Base-by-base conservation (phyloP, 2,888 invertebrate genomes). In the Nomada lathburiana region DNA sequence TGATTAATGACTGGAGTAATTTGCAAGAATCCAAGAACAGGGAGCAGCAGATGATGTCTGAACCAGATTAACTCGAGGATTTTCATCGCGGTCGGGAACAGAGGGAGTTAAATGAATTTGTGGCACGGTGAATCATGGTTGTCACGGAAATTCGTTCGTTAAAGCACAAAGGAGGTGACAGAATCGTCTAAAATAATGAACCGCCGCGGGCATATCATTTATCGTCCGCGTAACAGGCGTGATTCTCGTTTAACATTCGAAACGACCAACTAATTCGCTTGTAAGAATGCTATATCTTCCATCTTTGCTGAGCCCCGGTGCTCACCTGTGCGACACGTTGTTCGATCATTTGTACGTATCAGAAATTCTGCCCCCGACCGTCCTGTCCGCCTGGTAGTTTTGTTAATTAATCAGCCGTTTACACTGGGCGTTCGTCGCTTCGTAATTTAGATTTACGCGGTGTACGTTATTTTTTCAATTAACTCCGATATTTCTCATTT, bases 141-240 rank as follows among this genome's bases (percentile, higher is more conserved):
- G 70, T 47, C 65, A 73, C 16, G 62, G 64, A 78, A 82, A 80
- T 71, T 76, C 73, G 64, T 62, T 23, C 67, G 71, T 75, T 63
- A 20, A 11, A 42, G 23, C 63, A 74, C 80, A 81, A 81, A 82
- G 70, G 64, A 80, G 80, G 59, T 76, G 82, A 84, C 75, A 67
- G 73, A 79, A 82, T 81, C 84, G 76, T 86, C 79, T 55, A 57
- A 88, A 87, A 88, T 88, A 87, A 87, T 85, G 74, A 78, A 70
- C 76, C 74, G 83, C 52, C 72, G 68, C 57, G 42, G 77, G 72
- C 65, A 62, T 26, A 62, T 83, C 79, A 79, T 84, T 84, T 77
- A 84, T 81, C 76, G 70, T 72, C 65, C 23, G 29, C 79, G 63
- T 68, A 72, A 29, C 59, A 55, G 16, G 42, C 59, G 65, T 70